Conservation (phyloP, 2,797 vertebrate species). For the Epinephelus coioides region DNA sequence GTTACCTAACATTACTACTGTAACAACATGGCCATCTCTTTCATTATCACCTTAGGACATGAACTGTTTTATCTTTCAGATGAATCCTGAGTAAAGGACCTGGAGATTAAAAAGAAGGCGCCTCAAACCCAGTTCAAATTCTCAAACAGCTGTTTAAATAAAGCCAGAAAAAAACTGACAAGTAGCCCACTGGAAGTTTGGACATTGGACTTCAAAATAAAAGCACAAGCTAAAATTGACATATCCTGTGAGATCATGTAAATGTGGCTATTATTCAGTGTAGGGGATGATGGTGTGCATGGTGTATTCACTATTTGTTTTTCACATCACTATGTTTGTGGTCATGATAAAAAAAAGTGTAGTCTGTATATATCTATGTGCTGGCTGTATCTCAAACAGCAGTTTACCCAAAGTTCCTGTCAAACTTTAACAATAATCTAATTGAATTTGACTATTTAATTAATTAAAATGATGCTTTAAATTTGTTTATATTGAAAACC, state of each 20-base stretch:
- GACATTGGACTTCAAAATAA: slow-evolving; percentile 62
- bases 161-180: slow-evolving; percentile 23
- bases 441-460: background rate
- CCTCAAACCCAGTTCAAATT: slow-evolving; percentile 43
- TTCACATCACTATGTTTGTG: background rate
- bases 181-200: slow-evolving; percentile 29
- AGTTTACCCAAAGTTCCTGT: background rate
- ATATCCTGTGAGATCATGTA: too few species aligned
- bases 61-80: slow-evolving; percentile 28
- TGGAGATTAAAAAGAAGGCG: slow-evolving; percentile 45
- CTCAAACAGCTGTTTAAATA: slow-evolving; percentile 64
- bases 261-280: too few species aligned
- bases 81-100: slow-evolving; percentile 50
- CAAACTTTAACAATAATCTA: background rate
- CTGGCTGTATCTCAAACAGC: background rate
- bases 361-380: too few species aligned
- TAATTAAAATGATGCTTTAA: background rate
- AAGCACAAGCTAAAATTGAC: slow-evolving; percentile 5
- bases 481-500: too few species aligned
- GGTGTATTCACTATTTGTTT: background rate
- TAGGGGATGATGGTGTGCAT: background rate
- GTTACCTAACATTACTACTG: background rate
- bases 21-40: background rate
- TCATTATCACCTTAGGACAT: slow-evolving; percentile 28
- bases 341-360: too few species aligned